Evolutionary conservation across 2,113 vertebrate species (phyloP).

Genomic region (Caloenas nicobarica): DNA sequence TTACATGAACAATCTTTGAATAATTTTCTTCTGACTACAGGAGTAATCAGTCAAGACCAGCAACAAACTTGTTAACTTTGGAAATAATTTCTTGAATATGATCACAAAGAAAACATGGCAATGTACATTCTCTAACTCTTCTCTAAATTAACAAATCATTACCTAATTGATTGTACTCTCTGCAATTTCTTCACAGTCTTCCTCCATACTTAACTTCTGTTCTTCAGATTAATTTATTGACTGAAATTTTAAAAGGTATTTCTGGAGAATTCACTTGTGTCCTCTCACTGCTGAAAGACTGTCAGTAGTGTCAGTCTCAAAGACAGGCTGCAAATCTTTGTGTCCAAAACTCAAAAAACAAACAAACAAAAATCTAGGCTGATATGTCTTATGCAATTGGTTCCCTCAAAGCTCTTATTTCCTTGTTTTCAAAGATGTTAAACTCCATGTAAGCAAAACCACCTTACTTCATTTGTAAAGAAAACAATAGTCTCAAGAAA

Average conservation of each 20-base stretch:
- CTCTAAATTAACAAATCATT: not conserved
- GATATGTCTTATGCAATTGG: not conserved
- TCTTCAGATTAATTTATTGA: not conserved
- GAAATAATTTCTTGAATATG: not conserved
- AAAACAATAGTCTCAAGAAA: not conserved
- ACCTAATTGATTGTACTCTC: not conserved
- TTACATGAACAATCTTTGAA: not conserved
- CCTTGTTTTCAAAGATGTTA: not conserved
- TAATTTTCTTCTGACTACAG: not conserved
- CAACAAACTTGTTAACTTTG: not conserved
- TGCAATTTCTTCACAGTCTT: not conserved
- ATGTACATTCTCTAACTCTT: not conserved
- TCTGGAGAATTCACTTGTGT: not conserved
- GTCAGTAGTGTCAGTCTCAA: not conserved
- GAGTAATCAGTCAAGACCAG: not conserved
- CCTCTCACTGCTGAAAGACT: not conserved
- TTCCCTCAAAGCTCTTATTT: not conserved
- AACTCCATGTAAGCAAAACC: not conserved
- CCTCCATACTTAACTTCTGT: not conserved
- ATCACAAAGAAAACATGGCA: not conserved
- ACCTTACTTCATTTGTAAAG: not conserved
- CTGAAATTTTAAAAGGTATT: not conserved
- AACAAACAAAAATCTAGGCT: not conserved
- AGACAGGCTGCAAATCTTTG: not conserved
- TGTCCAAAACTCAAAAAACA: not conserved